These are phyloP conservation scores for Atopsyche davidsoni DNA, from an alignment of 1,140 invertebrate genomes.

Conservation along the genomic window DNA sequence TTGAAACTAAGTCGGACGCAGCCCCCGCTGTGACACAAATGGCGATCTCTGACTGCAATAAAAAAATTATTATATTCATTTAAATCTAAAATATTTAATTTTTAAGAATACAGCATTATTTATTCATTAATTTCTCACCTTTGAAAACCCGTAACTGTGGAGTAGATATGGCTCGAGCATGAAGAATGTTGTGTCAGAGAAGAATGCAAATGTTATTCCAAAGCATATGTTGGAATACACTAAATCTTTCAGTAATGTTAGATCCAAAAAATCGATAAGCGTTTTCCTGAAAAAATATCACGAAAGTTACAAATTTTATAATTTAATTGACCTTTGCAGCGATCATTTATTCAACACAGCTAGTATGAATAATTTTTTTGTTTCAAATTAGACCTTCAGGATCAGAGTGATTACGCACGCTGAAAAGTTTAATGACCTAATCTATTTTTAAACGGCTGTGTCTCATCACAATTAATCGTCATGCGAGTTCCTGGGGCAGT, in stretches of 20 bases:
- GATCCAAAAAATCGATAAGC: constrained; percentile 22
- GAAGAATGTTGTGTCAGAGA: constrained; percentile 27
- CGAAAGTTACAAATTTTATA: not conserved
- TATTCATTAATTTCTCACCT: constrained; percentile 11
- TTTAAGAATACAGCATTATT: not conserved
- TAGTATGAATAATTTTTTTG: too few species aligned
- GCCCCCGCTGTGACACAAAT: constrained; percentile 24
- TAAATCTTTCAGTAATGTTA: constrained; percentile 22
- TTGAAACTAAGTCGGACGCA: constrained; percentile 18
- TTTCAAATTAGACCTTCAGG: too few species aligned
- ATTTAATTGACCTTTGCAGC: not conserved
- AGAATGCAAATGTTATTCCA: constrained; percentile 23
- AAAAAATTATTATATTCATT: constrained; percentile 8
- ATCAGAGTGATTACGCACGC: too few species aligned
- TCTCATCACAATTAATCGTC: too few species aligned
- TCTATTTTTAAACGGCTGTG: too few species aligned
- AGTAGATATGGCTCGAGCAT: constrained; percentile 22
- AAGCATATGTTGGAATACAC: constrained; percentile 25
- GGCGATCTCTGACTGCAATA: constrained; percentile 23
- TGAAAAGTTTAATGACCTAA: too few species aligned
- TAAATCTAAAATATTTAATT: not conserved
- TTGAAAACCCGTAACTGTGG: constrained; percentile 18
- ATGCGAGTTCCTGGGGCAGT: too few species aligned
- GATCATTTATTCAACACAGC: too few species aligned
- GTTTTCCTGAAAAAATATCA: constrained; percentile 22